Evolutionary conservation across 2,113 vertebrate species (phyloP).

Genomic region (Cebidichthys violaceus): DNA sequence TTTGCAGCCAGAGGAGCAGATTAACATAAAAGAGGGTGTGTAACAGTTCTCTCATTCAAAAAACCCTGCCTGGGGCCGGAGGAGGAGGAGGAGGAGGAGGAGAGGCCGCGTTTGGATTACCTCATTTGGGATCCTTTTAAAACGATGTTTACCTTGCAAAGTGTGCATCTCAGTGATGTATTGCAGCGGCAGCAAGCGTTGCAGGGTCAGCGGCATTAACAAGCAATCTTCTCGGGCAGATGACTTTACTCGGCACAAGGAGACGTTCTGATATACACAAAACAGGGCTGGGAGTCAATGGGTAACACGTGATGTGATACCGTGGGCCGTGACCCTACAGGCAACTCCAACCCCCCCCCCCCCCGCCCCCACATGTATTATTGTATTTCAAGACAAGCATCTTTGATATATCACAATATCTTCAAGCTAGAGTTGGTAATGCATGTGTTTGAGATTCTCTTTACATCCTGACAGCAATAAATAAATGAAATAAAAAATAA

Average conservation of each 20-base stretch:
- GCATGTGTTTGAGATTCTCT: no score
- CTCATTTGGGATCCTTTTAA: constrained; percentile 83
- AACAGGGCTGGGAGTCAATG: not conserved
- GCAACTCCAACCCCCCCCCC: no score
- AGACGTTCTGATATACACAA: not conserved
- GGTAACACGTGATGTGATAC: not conserved
- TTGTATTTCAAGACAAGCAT: constrained; percentile 12
- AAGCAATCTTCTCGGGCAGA: constrained; percentile 49
- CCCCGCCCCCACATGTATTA: not conserved
- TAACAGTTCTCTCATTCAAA: constrained; percentile 80
- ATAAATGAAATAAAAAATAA: no score
- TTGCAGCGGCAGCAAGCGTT: constrained; percentile 60
- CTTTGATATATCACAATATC: not conserved
- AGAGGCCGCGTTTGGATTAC: constrained; percentile 78
- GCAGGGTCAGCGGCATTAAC: constrained; percentile 64
- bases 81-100: constrained; percentile 75
- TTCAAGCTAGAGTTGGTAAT: not conserved
- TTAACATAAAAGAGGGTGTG: constrained; percentile 87
- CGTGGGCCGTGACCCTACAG: not conserved
- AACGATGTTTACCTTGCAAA: constrained; percentile 83
- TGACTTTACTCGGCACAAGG: constrained; percentile 22
- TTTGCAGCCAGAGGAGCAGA: constrained; percentile 78
- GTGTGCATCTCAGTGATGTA: constrained; percentile 81
- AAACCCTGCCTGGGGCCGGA: constrained; percentile 71
- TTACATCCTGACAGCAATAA: no score